Percentiles rank a stretch among this genome's conserved stretches.
Conservation (phyloP, 1,140 invertebrate genomes). For the Dermatophagoides farinae region DNA sequence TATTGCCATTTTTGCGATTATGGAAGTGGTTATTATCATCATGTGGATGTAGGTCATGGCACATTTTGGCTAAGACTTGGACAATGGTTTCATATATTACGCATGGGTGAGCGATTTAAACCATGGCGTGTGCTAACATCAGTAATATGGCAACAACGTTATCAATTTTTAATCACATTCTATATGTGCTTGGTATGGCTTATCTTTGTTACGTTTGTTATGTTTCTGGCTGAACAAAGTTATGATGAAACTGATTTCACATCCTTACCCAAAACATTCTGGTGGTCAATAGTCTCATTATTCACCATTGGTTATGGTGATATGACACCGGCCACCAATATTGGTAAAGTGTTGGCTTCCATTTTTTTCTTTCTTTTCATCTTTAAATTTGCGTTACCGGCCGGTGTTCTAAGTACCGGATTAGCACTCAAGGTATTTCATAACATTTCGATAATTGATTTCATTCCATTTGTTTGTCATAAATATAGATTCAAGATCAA, state of each 20-base stretch:
- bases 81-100: neutral
- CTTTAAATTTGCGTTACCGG: conserved; percentile 1
- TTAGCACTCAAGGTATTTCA: conserved; percentile 8
- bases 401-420: conserved; percentile 5
- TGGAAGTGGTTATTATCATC: no score
- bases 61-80: neutral
- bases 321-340: neutral
- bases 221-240: neutral
- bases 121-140: neutral
- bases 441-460: neutral
- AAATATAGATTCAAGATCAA: neutral
- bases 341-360: neutral
- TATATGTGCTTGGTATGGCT: conserved; percentile 1
- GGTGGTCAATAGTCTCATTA: neutral
- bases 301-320: conserved; percentile 8
- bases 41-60: neutral
- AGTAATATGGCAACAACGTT: neutral
- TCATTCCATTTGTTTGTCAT: neutral
- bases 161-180: conserved; percentile 3
- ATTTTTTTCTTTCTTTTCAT: neutral
- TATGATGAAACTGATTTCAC: neutral
- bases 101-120: neutral
- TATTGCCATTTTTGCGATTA: neutral
- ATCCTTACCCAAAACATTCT: neutral
- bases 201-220: neutral